These are phyloP conservation scores for Sesia bembeciformis DNA, from an alignment of 2,888 invertebrate species.

Conservation along the genomic window DNA sequence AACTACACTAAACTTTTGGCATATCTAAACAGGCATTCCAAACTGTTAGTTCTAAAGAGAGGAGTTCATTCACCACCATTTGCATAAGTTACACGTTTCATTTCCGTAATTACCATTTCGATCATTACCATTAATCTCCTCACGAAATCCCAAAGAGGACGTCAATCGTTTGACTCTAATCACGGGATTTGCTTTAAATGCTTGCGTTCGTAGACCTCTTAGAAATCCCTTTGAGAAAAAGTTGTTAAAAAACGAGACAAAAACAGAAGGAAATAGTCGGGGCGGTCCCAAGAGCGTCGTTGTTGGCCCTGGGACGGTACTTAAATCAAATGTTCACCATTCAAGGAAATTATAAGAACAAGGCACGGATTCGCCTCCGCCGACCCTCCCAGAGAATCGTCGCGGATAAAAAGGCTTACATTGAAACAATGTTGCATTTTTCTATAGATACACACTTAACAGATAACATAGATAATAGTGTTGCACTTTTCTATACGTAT, in stretches of 20 bases:
- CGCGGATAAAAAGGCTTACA: conserved; percentile 52
- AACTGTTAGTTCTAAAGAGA: conserved; percentile 37
- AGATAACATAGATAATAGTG: neutral
- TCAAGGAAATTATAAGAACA: conserved; percentile 70
- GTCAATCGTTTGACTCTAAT: conserved; percentile 57
- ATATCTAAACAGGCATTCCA: conserved; percentile 18
- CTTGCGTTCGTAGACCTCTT: conserved; percentile 42
- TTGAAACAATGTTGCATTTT: conserved; percentile 27
- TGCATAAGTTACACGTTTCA: conserved; percentile 39
- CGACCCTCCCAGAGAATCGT: conserved; percentile 38
- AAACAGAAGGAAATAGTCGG: conserved; percentile 69
- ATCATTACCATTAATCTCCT: conserved; percentile 53
- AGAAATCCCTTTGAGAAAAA: conserved; percentile 56
- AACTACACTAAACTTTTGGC: neutral
- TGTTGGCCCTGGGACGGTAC: conserved; percentile 64
- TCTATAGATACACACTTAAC: neutral
- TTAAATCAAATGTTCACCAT: conserved; percentile 71
- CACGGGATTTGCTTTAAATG: conserved; percentile 52
- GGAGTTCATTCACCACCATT: conserved; percentile 17
- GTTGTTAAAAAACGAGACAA: conserved; percentile 60
- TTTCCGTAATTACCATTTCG: conserved; percentile 53
- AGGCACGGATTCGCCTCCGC: conserved; percentile 40
- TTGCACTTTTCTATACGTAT: too few relatives aligned
- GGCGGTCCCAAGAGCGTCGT: conserved; percentile 60
- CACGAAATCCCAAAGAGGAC: conserved; percentile 39